Evolutionary conservation across 37 sponge, comb jelly and placozoan species (phyloP).

Genomic region (Ianthella basta): DNA sequence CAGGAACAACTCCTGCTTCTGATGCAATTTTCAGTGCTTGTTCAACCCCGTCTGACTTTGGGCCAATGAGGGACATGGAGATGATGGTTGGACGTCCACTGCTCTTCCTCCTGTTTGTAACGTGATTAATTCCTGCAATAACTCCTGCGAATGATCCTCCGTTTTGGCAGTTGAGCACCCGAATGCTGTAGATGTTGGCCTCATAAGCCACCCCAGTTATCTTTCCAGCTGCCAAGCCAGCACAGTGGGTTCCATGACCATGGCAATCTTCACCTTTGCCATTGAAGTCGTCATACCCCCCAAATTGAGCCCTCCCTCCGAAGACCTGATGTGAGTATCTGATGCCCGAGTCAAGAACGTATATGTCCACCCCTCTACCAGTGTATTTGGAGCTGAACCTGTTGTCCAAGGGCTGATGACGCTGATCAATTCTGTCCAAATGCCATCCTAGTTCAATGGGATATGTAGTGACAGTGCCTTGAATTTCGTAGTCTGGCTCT

Average conservation of each 20-base stretch:
- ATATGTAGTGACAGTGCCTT: background rate
- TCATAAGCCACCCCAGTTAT: conserved; percentile 52
- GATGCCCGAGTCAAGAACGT: conserved; percentile 38
- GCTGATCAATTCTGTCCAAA: conserved; percentile 3
- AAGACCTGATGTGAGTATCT: conserved; percentile 37
- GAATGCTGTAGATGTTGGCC: conserved; percentile 56
- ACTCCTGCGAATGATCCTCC: conserved; percentile 47
- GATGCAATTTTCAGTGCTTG: conserved; percentile 40
- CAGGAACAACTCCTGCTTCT: conserved; percentile 40
- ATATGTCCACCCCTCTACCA: conserved; percentile 33
- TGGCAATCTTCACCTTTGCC: conserved; percentile 61
- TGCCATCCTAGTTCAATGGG: conserved; percentile 15
- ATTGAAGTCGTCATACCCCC: conserved; percentile 29
- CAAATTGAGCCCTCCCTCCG: conserved; percentile 32
- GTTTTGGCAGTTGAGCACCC: conserved; percentile 63
- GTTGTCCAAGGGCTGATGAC: conserved; percentile 20
- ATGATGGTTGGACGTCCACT: conserved; percentile 53
- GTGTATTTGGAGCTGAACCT: conserved; percentile 17
- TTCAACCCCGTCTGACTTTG: conserved; percentile 30
- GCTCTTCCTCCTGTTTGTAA: background rate
- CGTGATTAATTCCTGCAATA: conserved; percentile 55
- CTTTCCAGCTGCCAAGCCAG: conserved; percentile 68
- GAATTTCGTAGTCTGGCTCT: background rate
- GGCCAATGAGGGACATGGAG: conserved; percentile 57
- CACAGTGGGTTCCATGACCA: conserved; percentile 79